Conservation (phyloP, 2,113 vertebrate genomes). For the Nesoenas mayeri region DNA sequence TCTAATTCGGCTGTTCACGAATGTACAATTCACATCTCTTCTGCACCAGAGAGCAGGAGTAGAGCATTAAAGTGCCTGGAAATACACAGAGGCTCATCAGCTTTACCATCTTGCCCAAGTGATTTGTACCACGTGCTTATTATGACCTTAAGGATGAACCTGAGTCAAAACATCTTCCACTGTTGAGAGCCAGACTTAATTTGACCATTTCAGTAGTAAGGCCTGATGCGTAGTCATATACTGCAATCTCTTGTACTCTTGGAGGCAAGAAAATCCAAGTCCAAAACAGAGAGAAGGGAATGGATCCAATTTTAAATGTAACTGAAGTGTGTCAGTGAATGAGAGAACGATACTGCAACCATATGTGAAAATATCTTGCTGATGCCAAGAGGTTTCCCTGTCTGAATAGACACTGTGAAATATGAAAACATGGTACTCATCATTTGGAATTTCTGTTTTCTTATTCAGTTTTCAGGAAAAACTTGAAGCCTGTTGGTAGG, state of each 20-base stretch:
- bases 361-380: background rate
- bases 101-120: background rate
- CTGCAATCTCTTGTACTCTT: background rate
- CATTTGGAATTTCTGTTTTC: background rate
- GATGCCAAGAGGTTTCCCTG: background rate
- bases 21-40: background rate
- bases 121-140: background rate
- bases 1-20: background rate
- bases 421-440: background rate
- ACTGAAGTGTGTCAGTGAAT: background rate
- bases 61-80: background rate
- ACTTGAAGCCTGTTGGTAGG: background rate
- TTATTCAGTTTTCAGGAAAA: background rate
- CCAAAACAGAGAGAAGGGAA: background rate
- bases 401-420: background rate
- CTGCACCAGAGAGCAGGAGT: background rate
- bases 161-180: background rate
- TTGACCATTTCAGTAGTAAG: background rate
- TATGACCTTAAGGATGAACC: background rate
- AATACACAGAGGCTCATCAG: background rate
- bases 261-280: background rate
- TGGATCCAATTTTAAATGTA: background rate
- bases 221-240: background rate
- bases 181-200: background rate
- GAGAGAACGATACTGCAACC: background rate